These are phyloP conservation scores for Centropus unirufus DNA, from an alignment of 2,113 vertebrate genomes.

Conservation along the genomic window DNA sequence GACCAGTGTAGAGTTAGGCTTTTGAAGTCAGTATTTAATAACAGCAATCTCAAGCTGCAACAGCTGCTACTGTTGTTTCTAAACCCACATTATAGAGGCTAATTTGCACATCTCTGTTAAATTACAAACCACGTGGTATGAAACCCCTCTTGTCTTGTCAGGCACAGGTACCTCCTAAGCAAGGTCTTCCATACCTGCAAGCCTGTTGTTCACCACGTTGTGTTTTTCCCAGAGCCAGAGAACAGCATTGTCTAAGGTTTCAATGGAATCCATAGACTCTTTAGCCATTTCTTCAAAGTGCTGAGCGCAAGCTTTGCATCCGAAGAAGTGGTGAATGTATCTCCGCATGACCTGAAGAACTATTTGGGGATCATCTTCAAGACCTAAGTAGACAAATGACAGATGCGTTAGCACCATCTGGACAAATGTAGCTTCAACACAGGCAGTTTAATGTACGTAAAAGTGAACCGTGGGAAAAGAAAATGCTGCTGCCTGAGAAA, in stretches of 20 bases:
- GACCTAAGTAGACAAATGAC: constrained; percentile 51
- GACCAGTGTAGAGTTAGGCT: background rate
- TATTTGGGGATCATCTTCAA: constrained; percentile 76
- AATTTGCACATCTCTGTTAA: background rate
- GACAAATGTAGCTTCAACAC: background rate
- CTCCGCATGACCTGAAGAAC: constrained; percentile 87
- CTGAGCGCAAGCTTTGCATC: constrained; percentile 86
- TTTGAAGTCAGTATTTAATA: background rate
- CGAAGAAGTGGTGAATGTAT: constrained; percentile 90
- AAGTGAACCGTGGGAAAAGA: background rate
- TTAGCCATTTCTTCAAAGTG: constrained; percentile 89
- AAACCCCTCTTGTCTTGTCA: background rate
- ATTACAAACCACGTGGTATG: rapidly evolving
- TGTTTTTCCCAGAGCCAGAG: constrained; percentile 96
- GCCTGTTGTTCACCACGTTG: constrained; percentile 88
- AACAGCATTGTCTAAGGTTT: constrained; percentile 77
- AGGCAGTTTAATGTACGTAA: rapidly evolving
- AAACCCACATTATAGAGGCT: background rate
- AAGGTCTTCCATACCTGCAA: constrained; percentile 77
- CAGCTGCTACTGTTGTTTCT: background rate
- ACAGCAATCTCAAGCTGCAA: background rate
- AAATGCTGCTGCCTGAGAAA: background rate
- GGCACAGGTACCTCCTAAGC: background rate
- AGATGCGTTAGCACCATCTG: background rate
- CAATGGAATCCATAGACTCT: constrained; percentile 76